Base-by-base conservation (phyloP, 2,797 vertebrate species). In the Acanthurus leucopareius region DNA sequence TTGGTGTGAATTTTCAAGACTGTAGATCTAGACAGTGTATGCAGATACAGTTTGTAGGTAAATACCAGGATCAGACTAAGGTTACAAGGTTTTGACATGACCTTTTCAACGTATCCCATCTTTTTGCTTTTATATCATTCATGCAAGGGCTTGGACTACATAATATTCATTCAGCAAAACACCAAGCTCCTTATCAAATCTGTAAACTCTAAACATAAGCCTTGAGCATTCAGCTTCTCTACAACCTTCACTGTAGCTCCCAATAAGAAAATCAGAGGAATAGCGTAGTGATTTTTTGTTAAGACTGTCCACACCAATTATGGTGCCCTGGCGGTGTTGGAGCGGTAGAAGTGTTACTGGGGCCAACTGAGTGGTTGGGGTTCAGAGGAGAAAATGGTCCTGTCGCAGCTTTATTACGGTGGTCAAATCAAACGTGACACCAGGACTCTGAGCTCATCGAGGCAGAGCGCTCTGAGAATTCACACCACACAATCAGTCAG, bases 341-440 rank as follows among this genome's bases (percentile, higher is more conserved):
- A 83, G 38, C 38, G 35, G 52, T 54, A 42, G 75, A 73, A 57
- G 77, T 54, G 74, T 59, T 75, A 62, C 67, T 9, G 44, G 42
- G 83, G 58, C 74, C 56, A 56, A 65, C 56, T 45, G 62, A 79
- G 77, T 48, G n/a, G 68, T 83, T 56, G 20, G 67, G 85, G 85
- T 88, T 90, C 78, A 84, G 79, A 13, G 65, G 75, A 90, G 91
- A 94, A 93, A 93, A 93, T 92, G 85, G 87, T 73, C 78, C 86
- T 90, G 93, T 92, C 92, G 60, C 78, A 57, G 68, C 80, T 90
- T 92, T 90, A 91, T 93, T 94, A 65, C 81, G 62, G 32, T 69
- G 83, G 83, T 91, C 93, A 94, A 94, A 94, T 94, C 91, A 94
- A 93, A 94, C 60, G 85, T 93, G 94, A 92, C 94, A 92, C 81